Percentiles rank a stretch among this genome's conserved stretches.
Evolutionary conservation across 2,797 vertebrate genomes (phyloP).

Genomic region (Poeciliopsis gracilis): DNA sequence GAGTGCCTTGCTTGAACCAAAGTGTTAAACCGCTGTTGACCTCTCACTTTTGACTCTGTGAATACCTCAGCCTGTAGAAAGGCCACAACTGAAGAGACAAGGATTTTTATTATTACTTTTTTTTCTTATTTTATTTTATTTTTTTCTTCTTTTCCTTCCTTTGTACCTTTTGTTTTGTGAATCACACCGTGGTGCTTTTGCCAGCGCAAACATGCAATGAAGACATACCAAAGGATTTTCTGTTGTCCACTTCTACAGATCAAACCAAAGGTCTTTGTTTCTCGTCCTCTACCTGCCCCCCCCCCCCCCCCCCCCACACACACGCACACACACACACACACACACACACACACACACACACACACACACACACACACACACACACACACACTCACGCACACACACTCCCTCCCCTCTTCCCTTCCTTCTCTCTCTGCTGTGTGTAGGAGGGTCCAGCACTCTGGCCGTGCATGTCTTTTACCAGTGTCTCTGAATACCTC

Average conservation of each 20-base stretch:
- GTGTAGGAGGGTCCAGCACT: slow-evolving; percentile 81
- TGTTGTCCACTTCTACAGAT: slow-evolving; percentile 90
- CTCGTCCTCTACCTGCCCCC: slow-evolving; percentile 53
- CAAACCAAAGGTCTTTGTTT: slow-evolving; percentile 93
- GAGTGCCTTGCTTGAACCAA: slow-evolving; percentile 99
- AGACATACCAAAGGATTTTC: slow-evolving; percentile 96
- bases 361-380: no score
- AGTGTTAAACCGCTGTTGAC: slow-evolving; percentile 99
- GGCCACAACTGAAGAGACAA: slow-evolving; percentile 95
- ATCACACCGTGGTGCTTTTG: slow-evolving; percentile 97
- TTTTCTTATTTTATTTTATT: slow-evolving; percentile 36
- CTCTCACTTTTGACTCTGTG: slow-evolving; percentile 96
- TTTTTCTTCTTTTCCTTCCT: slow-evolving; percentile 2
- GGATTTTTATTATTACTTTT: slow-evolving; percentile 81
- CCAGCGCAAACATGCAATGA: slow-evolving; percentile 98
- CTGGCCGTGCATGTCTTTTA: slow-evolving; percentile 93
- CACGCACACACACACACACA: no score
- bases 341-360: no score
- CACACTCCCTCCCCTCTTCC: slow-evolving; percentile 44
- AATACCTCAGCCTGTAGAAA: slow-evolving; percentile 99
- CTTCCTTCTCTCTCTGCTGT: slow-evolving; percentile 69
- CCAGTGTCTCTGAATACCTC: slow-evolving; percentile 99
- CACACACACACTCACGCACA: no score
- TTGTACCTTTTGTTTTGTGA: slow-evolving; percentile 46
- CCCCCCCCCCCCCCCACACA: slow-evolving; percentile 40